A percentile compares a stretch with the other conserved stretches of the same genome.
Conservation (phyloP, 2,797 vertebrate genomes). For the Urocyon cinereoargenteus region DNA sequence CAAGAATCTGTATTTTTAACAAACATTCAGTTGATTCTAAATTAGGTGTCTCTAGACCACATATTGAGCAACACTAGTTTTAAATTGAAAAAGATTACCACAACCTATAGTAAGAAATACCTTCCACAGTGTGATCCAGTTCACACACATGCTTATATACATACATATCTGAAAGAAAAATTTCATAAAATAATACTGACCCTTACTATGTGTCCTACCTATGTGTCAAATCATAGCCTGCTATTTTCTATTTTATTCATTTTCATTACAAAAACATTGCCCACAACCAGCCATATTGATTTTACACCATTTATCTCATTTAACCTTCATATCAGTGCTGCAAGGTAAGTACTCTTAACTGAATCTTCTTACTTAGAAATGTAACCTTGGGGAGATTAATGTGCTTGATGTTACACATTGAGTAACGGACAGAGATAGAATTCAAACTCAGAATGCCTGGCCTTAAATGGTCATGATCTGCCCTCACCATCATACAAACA, state of each 20-base stretch:
- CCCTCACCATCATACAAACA: background rate
- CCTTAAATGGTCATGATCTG: background rate
- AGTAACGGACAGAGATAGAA: background rate
- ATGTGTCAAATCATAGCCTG: background rate
- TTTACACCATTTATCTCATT: conserved; percentile 28
- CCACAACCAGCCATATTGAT: background rate
- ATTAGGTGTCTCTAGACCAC: background rate
- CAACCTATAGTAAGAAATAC: background rate
- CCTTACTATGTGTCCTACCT: background rate
- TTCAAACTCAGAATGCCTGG: background rate
- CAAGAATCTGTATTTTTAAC: conserved; percentile 45
- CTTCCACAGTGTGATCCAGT: background rate
- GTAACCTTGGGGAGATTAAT: background rate
- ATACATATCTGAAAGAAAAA: background rate
- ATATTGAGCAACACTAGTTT: conserved; percentile 3
- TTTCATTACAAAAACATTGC: conserved; percentile 15
- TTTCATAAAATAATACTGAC: background rate
- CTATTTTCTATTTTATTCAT: conserved; percentile 12
- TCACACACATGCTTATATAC: background rate
- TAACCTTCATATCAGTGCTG: background rate
- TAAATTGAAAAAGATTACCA: background rate
- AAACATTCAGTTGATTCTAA: background rate
- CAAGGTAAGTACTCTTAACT: background rate
- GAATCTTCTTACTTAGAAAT: background rate
- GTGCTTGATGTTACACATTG: background rate